Evolutionary conservation across 1,140 invertebrate genomes (phyloP), one percentile per base, ranked within the genome.

Genomic region (Dreissena rostriformis): DNA sequence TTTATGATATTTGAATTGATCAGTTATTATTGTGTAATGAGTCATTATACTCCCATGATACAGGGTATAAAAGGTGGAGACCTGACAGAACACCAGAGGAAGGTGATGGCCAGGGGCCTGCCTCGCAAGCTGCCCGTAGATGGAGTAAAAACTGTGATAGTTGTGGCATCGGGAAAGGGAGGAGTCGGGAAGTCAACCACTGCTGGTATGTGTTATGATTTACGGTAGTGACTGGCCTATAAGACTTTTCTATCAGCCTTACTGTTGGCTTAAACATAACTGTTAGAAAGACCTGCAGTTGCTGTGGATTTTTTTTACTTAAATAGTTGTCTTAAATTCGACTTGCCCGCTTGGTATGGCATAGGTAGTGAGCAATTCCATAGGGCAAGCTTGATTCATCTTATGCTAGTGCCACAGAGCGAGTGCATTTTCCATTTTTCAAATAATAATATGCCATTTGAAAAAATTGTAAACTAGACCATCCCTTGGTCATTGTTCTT

Each of bases 121-220:
- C 91, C 92, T 24, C 91, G 91, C 68, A 88, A 89, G 63, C 63
- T 86, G 17, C 91, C 91, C 6, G 89, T 93, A 74, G 82, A 88
- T 49, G 92, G 92, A 24, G 92, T 93, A 1, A 90, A 94, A 73
- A 76, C 94, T n/a, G 92, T 94, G 10, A 90, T 95, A 52, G 87
- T 94, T 19, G 92, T 95, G 8, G 94, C 99, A 26, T 99, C 98
- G 66, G 98, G 98, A 6, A 99, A 99, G 95, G 98, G 98, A 39
- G 98, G 98, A 71, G 98, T 99, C 70, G 98, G 98, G 17, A 99
- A 99, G 95, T 98, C 97, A 67, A 99, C 98, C 71, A 96, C 98
- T 1, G 96, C 97, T 92, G 96, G 96, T 78, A 39, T 8, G 8
- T 39, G 39, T 39, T 39, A 39, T 39, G 39, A 8, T 39, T 39